Evolutionary conservation across 1,140 invertebrate species (phyloP).

Genomic region (Bombus cullumanus): DNA sequence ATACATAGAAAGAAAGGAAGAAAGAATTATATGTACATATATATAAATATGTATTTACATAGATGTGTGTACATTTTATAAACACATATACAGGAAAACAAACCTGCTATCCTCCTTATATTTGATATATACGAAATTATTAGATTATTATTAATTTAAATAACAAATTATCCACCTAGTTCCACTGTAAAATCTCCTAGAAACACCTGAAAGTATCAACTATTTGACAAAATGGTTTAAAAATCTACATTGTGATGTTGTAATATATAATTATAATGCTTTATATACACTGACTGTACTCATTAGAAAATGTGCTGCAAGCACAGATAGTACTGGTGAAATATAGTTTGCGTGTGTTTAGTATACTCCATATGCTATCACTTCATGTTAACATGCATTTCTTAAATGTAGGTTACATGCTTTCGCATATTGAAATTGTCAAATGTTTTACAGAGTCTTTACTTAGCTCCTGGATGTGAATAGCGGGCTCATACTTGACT

Average conservation of each 20-base stretch:
- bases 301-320: conserved; percentile 55
- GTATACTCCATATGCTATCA: conserved; percentile 59
- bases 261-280: conserved; percentile 54
- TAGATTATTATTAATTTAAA: conserved; percentile 51
- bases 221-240: conserved; percentile 52
- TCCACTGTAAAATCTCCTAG: conserved; percentile 34
- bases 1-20: neutral
- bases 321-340: conserved; percentile 52
- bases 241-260: conserved; percentile 42
- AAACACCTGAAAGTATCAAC: conserved; percentile 55
- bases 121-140: conserved; percentile 53
- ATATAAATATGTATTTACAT: conserved; percentile 46
- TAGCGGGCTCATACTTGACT: conserved; percentile 69
- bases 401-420: conserved; percentile 66
- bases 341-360: conserved; percentile 61
- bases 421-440: conserved; percentile 68
- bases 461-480: conserved; percentile 71
- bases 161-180: conserved; percentile 38
- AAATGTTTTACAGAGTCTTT: conserved; percentile 73
- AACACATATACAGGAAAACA: conserved; percentile 70
- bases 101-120: conserved; percentile 79
- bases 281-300: conserved; percentile 38
- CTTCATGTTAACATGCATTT: conserved; percentile 64
- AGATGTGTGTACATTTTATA: conserved; percentile 34
- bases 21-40: conserved; percentile 20